Evolutionary conservation across 2,888 invertebrate genomes (phyloP).

Genomic region (Erebia aethiops): DNA sequence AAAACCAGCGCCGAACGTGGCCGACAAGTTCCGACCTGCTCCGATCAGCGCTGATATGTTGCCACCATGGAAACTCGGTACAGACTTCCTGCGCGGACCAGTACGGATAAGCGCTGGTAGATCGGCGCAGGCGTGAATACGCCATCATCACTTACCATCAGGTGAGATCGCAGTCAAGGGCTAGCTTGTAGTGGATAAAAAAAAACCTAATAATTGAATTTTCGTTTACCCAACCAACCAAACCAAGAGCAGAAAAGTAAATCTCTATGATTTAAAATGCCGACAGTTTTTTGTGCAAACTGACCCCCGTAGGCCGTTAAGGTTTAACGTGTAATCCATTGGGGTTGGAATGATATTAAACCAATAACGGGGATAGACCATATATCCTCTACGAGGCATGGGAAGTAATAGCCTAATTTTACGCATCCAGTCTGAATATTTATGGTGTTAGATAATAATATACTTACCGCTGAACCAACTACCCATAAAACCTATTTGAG

Average conservation of each 20-base stretch:
- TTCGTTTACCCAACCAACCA: too few species aligned
- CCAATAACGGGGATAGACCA: slow-evolving; percentile 15
- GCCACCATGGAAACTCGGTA: too few species aligned
- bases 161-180: too few species aligned
- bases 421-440: slow-evolving; percentile 17
- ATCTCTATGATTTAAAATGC: slow-evolving; percentile 1
- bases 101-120: too few species aligned
- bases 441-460: slow-evolving; percentile 13
- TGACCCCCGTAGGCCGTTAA: neutral
- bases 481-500: slow-evolving; percentile 14
- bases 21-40: too few species aligned
- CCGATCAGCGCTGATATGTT: too few species aligned
- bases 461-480: slow-evolving; percentile 12
- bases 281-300: neutral
- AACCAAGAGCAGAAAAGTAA: neutral
- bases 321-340: neutral
- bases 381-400: slow-evolving; percentile 21
- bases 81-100: too few species aligned
- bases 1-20: too few species aligned
- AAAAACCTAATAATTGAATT: too few species aligned
- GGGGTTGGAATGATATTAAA: slow-evolving; percentile 11
- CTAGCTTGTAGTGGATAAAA: too few species aligned
- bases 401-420: slow-evolving; percentile 20
- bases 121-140: too few species aligned
- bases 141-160: too few species aligned